Base-by-base conservation (phyloP, 2,888 invertebrate genomes). In the Polia nebulosa region DNA sequence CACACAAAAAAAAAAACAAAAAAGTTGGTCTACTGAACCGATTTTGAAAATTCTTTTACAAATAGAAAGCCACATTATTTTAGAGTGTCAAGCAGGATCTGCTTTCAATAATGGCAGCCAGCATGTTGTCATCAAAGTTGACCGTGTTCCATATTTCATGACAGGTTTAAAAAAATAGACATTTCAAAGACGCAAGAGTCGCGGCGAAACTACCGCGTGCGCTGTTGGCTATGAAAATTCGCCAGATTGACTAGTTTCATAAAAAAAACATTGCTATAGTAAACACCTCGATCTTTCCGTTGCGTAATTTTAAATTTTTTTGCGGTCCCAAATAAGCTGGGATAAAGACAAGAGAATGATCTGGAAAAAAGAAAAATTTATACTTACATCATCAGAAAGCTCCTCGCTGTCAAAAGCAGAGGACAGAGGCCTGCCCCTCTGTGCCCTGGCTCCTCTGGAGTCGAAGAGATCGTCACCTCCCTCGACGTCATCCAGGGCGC, bases 401-500 rank as follows among this genome's bases (percentile, higher is more conserved):
- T 96, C 96, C 4, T 95, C 95, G 13, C 92, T 94, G 69, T 95
- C 95, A 22, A 93, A 91, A 1, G 96, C 94, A 13, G 96, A 92
- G 1, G 95, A 89, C 51, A 96, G 87, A 4, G 93, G 95, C 70
- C 92, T 92, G 83, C 90, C 96, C 73, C 89, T 92, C 70, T 93
- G 94, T 60, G 94, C 96, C 47, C 96, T 94, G 2, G 94, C 96
- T 9, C 96, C 97, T 83, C 97, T 96, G 39, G 96, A 96, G 91
- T 97, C 97, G 90, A 97, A 97, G 56, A 97, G 91, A 45, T 97
- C 96, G 81, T 97, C 97, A 65, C 95, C 85, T 3, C 88, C 79
- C n/a, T 93, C 92, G 13, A 88, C 73, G 3, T 94, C 94, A 20
- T 93, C 93, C 2, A 95, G 62, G 0, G 93, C 92, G 64, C 77